phyloP scores from a whole-genome alignment of 1,140 invertebrate species.

The Mercenaria mercenaria region DNA sequence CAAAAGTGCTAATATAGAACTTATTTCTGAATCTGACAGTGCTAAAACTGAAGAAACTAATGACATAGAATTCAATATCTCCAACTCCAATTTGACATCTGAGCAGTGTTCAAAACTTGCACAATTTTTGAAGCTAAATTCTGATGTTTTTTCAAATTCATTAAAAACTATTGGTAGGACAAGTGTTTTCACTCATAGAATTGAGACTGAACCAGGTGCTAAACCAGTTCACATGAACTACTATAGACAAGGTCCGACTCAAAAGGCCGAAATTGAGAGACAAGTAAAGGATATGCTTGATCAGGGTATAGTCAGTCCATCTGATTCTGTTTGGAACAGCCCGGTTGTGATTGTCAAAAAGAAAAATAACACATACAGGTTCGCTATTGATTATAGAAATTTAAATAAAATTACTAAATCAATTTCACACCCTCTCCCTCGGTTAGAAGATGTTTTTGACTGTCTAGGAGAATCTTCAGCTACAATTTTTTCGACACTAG shows the following conservation, averaged over 20 bases:
- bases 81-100: slow-evolving; percentile 26
- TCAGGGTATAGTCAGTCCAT: slow-evolving; percentile 31
- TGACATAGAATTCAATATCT: slow-evolving; percentile 26
- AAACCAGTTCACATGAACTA: slow-evolving; percentile 21
- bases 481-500: slow-evolving; percentile 54
- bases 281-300: slow-evolving; percentile 51
- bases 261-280: slow-evolving; percentile 37
- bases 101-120: slow-evolving; percentile 15
- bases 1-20: too few relatives aligned
- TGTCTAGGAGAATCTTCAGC: slow-evolving; percentile 56
- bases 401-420: slow-evolving; percentile 67
- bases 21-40: background rate
- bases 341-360: slow-evolving; percentile 35
- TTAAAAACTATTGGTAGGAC: slow-evolving; percentile 55
- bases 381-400: slow-evolving; percentile 5
- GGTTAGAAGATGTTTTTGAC: slow-evolving; percentile 64
- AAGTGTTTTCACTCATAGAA: slow-evolving; percentile 54
- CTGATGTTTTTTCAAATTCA: slow-evolving; percentile 66
- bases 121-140: slow-evolving; percentile 57
- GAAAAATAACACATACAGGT: slow-evolving; percentile 34
- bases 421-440: slow-evolving; percentile 53
- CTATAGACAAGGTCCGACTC: slow-evolving; percentile 25
- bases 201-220: slow-evolving; percentile 59
- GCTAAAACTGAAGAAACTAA: background rate
- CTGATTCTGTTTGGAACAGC: slow-evolving; percentile 18